Evolutionary conservation across 1,140 invertebrate species (phyloP).

Genomic region (Drosophila ambigua): DNA sequence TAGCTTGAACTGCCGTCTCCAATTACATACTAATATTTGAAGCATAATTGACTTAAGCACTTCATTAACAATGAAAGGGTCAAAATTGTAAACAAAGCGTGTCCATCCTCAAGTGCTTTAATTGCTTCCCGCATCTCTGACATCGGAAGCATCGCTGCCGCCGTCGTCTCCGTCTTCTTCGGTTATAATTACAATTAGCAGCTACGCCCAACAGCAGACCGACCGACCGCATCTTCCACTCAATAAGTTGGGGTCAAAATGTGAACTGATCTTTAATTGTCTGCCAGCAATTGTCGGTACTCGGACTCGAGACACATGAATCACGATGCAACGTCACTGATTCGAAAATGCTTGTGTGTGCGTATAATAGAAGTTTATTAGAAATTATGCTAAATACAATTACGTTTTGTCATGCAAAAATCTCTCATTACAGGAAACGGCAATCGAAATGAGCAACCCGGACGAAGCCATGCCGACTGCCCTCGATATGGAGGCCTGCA

Average conservation of each 20-base stretch:
- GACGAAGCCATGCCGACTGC: too few relatives aligned
- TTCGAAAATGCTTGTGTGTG: conserved; percentile 12
- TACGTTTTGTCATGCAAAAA: conserved; percentile 67
- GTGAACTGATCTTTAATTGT: conserved; percentile 74
- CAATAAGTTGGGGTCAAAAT: conserved; percentile 71
- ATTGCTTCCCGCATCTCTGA: conserved; percentile 78
- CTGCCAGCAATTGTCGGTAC: not conserved
- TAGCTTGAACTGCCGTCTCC: not conserved
- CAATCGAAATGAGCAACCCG: conserved; percentile 4
- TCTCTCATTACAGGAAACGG: conserved; percentile 17
- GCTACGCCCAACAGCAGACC: conserved; percentile 59
- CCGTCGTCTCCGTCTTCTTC: conserved; percentile 5
- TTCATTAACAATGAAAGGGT: conserved; percentile 53
- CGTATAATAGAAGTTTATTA: conserved; percentile 38
- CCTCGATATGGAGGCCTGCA: too few relatives aligned
- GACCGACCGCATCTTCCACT: conserved; percentile 36
- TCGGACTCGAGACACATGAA: conserved; percentile 20
- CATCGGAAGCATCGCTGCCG: conserved; percentile 62
- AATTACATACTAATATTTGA: not conserved
- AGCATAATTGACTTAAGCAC: conserved; percentile 54
- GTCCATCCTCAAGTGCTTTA: conserved; percentile 63
- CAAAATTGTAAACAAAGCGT: conserved; percentile 55
- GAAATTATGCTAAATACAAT: conserved; percentile 69
- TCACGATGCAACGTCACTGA: conserved; percentile 36
- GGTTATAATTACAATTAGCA: conserved; percentile 74